These are phyloP conservation scores for Daphoenositta chrysoptera DNA, from an alignment of 2,113 vertebrate species.

Conservation along the genomic window DNA sequence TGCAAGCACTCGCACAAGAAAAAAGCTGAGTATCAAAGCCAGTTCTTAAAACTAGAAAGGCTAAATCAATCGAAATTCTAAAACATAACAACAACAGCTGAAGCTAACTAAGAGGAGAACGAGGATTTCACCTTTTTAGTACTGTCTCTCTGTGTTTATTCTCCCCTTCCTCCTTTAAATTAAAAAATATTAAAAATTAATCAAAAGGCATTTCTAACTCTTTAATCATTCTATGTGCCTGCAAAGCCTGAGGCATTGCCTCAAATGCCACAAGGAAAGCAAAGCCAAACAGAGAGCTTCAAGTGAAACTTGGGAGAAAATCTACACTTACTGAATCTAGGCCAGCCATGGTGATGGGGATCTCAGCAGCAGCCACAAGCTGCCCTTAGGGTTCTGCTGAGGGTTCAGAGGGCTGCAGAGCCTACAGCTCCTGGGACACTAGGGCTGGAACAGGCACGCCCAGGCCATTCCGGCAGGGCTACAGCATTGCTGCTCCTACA, in stretches of 20 bases:
- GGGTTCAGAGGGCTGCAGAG: background rate
- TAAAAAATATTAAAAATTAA: constrained; percentile 9
- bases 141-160: background rate
- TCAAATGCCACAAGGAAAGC: background rate
- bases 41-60: background rate
- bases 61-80: background rate
- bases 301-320: background rate
- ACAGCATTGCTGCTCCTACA: background rate
- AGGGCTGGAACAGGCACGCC: background rate
- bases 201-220: constrained; percentile 10
- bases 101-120: background rate
- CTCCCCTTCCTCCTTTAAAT: background rate
- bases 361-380: background rate
- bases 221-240: background rate
- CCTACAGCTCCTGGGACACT: background rate
- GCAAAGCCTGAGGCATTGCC: background rate
- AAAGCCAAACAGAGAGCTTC: background rate
- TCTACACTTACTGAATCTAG: background rate
- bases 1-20: background rate
- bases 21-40: background rate
- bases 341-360: background rate
- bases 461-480: background rate
- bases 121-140: background rate
- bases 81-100: background rate
- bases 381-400: background rate